These are phyloP conservation scores for Microcebus murinus DNA, from an alignment of 2,113 vertebrate genomes.

Conservation along the genomic window DNA sequence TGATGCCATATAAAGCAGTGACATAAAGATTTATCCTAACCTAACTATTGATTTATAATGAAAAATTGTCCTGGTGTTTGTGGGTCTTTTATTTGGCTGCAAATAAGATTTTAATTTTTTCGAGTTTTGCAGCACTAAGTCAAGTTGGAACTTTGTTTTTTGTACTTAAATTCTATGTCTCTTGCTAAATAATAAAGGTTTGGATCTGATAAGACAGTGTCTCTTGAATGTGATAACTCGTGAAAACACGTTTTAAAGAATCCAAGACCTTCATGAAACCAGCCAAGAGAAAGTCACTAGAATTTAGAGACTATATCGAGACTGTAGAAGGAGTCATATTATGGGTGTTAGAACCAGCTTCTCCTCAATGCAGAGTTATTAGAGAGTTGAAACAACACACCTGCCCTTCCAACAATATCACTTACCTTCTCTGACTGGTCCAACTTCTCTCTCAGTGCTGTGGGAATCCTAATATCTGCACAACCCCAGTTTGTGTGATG, in stretches of 20 bases:
- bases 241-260: background rate
- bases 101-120: constrained; percentile 30
- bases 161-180: background rate
- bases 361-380: background rate
- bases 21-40: background rate
- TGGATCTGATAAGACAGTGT: background rate
- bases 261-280: background rate
- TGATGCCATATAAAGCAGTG: background rate
- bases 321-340: background rate
- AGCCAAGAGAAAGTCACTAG: background rate
- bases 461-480: background rate
- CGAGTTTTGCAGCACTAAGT: background rate
- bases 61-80: background rate
- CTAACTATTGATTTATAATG: background rate
- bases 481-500: background rate
- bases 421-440: background rate
- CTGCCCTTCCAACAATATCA: background rate
- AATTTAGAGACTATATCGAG: background rate
- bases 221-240: background rate
- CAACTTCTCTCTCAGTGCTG: background rate
- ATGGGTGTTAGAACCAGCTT: background rate
- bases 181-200: background rate
- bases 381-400: background rate
- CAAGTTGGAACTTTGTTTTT: background rate
- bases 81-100: background rate